A percentile compares a stretch with the other conserved stretches of the same genome.
These are phyloP conservation scores for Chunga burmeisteri DNA, from an alignment of 2,113 vertebrate genomes.

Conservation along the genomic window DNA sequence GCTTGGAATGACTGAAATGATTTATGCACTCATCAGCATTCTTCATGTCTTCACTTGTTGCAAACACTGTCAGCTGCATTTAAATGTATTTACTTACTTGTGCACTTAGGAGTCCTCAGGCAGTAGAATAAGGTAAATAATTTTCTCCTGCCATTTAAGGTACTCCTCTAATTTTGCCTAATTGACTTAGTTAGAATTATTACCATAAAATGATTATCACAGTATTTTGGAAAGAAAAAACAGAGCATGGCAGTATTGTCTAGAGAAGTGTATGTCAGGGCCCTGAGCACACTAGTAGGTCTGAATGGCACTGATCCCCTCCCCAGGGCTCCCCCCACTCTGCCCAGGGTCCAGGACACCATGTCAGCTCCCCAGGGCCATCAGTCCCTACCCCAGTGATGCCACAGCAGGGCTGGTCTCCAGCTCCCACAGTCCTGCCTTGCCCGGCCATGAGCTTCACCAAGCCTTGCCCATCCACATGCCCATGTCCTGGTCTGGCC, in stretches of 20 bases:
- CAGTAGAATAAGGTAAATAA: slow-evolving; percentile 49
- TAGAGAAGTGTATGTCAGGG: not conserved
- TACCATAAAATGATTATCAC: slow-evolving; percentile 41
- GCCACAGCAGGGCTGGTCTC: not conserved
- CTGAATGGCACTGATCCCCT: not conserved
- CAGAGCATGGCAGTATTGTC: not conserved
- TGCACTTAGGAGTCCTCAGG: slow-evolving; percentile 28
- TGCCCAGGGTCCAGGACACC: not conserved
- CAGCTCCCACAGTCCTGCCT: not conserved
- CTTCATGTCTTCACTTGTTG: not conserved
- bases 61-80: slow-evolving; percentile 6
- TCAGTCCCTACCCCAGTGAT: not conserved
- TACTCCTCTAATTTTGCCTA: slow-evolving; percentile 68
- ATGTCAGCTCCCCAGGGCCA: not conserved
- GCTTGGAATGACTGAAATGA: slow-evolving; percentile 6
- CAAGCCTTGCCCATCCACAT: fast-evolving
- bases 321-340: fast-evolving
- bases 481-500: not conserved
- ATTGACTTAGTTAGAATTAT: slow-evolving; percentile 47
- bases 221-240: slow-evolving; percentile 29
- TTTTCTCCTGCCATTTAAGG: slow-evolving; percentile 44
- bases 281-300: too few relatives aligned
- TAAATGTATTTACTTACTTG: slow-evolving; percentile 29
- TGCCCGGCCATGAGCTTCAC: not conserved
- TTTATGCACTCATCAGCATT: slow-evolving; percentile 49